phyloP scores from a whole-genome alignment of 2,113 vertebrate genomes.

The Catharus fuscescens region DNA sequence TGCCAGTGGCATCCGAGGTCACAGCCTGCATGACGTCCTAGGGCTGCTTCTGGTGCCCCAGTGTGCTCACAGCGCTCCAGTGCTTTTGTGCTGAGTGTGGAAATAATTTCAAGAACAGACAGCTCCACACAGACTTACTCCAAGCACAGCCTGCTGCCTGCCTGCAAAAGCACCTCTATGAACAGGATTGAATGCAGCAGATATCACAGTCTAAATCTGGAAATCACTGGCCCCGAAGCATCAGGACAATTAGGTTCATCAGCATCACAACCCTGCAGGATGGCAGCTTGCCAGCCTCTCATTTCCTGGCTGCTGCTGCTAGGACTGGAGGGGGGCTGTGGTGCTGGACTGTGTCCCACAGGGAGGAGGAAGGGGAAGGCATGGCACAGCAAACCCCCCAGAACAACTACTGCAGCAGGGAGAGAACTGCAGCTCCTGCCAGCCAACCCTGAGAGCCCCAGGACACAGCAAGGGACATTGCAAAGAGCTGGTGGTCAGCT shows the following conservation, averaged over 20 bases:
- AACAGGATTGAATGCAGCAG: not conserved
- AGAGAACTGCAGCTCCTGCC: not conserved
- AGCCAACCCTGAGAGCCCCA: not conserved
- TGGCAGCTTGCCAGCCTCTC: not conserved
- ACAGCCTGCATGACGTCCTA: not conserved
- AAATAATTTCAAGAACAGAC: not conserved
- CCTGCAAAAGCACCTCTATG: not conserved
- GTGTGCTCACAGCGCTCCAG: not conserved
- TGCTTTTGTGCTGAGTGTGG: not conserved
- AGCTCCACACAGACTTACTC: not conserved
- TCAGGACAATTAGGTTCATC: not conserved
- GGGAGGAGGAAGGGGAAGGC: not conserved
- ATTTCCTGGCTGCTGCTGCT: not conserved
- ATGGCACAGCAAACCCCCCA: not conserved
- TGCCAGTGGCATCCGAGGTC: not conserved
- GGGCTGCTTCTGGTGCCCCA: not conserved
- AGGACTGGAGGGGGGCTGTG: not conserved
- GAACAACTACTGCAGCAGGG: not conserved
- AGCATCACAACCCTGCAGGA: fast-evolving
- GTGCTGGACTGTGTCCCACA: not conserved
- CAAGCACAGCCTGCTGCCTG: not conserved
- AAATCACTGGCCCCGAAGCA: not conserved
- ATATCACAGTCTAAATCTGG: not conserved
- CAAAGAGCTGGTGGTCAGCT: not conserved
- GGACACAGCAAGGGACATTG: fast-evolving